Evolutionary conservation across 2,888 invertebrate species (phyloP).

Genomic region (Agrilus cyanescens): DNA sequence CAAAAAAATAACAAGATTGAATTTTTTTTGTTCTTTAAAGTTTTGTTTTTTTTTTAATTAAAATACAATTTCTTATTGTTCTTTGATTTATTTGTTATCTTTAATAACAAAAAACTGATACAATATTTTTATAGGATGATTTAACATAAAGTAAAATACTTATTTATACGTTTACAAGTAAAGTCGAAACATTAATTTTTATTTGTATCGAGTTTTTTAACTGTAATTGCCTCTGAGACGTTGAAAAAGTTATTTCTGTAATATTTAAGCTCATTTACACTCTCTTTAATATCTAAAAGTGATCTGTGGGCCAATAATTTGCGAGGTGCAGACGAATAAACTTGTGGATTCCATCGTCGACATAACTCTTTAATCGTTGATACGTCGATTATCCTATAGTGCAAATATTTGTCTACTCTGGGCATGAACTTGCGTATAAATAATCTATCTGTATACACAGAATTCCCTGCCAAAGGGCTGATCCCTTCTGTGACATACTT

Average conservation of each 20-base stretch:
- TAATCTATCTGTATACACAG: constrained; percentile 72
- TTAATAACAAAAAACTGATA: no score
- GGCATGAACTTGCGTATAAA: constrained; percentile 82
- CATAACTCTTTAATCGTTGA: constrained; percentile 79
- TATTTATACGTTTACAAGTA: not conserved
- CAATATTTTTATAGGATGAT: no score
- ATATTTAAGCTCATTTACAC: constrained; percentile 70
- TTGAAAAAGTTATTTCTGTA: constrained; percentile 60
- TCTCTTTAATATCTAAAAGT: constrained; percentile 75
- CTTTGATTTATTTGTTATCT: no score
- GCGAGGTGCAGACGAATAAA: constrained; percentile 43
- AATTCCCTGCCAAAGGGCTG: constrained; percentile 79
- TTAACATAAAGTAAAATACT: no score
- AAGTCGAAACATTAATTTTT: constrained; percentile 2
- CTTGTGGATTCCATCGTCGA: constrained; percentile 61
- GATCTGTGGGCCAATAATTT: constrained; percentile 62
- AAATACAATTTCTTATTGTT: no score
- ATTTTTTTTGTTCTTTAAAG: no score
- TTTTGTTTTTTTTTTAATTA: no score
- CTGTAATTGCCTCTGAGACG: constrained; percentile 6
- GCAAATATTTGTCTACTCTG: constrained; percentile 59
- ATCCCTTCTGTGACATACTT: constrained; percentile 42
- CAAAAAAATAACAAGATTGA: no score
- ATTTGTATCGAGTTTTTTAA: constrained; percentile 1
- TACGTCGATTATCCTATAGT: constrained; percentile 90